Percentiles rank a stretch among this genome's conserved stretches.
phyloP scores from a whole-genome alignment of 2,888 invertebrate genomes.

The Zygaena filipendulae region DNA sequence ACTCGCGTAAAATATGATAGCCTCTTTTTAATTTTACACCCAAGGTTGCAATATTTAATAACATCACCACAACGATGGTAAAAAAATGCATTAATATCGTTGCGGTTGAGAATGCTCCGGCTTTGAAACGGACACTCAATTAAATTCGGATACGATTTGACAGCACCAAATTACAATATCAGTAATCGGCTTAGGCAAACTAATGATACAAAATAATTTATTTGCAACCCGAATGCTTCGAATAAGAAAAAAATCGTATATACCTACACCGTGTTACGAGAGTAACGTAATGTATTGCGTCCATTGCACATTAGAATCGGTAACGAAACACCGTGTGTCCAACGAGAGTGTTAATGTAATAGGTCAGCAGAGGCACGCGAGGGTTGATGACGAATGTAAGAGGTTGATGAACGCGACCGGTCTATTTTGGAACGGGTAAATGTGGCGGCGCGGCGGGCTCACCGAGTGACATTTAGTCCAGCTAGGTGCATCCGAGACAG shows the following conservation, averaged over 20 bases:
- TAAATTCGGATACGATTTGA: conserved; percentile 52
- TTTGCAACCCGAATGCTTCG: conserved; percentile 19
- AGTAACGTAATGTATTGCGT: conserved; percentile 18
- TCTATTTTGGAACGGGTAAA: conserved; percentile 66
- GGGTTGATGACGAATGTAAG: conserved; percentile 53
- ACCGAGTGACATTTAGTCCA: conserved; percentile 64
- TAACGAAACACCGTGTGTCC: conserved; percentile 18
- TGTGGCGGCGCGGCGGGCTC: conserved; percentile 46
- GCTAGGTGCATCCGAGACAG: conserved; percentile 55
- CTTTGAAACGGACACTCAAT: conserved; percentile 45
- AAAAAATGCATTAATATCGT: conserved; percentile 41
- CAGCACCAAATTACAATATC: conserved; percentile 44
- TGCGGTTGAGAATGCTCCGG: conserved; percentile 32
- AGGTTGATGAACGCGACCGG: conserved; percentile 61
- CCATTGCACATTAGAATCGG: conserved; percentile 25
- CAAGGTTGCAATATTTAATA: conserved; percentile 45
- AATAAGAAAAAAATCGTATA: conserved; percentile 10
- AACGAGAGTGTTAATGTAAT: conserved; percentile 39
- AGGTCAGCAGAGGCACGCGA: conserved; percentile 31
- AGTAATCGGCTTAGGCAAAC: no score
- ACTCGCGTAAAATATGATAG: no score
- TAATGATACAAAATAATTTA: no score
- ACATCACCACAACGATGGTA: conserved; percentile 50
- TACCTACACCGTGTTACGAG: conserved; percentile 7
- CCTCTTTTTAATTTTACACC: no score